Percentiles rank a stretch among this genome's conserved stretches.
These are phyloP conservation scores for Eulemur coronatus DNA, from an alignment of 2,797 vertebrate genomes.

Conservation along the genomic window DNA sequence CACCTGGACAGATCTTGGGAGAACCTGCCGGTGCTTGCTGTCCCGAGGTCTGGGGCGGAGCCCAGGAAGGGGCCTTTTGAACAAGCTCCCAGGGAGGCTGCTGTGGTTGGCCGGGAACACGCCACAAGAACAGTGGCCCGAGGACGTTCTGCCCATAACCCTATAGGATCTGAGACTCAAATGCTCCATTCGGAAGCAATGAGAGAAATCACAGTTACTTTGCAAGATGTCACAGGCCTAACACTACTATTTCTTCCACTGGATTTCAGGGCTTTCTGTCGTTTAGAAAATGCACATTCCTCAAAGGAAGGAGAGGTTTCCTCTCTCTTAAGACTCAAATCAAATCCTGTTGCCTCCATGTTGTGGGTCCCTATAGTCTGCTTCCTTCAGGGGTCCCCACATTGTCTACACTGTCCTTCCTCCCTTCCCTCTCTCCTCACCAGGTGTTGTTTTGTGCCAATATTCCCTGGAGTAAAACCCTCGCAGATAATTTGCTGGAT, in stretches of 20 bases:
- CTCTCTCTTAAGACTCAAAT: background rate
- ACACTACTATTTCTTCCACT: too few relatives aligned
- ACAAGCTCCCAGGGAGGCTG: too few relatives aligned
- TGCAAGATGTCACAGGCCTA: background rate
- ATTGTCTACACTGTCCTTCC: background rate
- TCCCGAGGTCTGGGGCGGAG: background rate
- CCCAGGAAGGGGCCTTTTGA: background rate
- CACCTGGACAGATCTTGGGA: too few relatives aligned
- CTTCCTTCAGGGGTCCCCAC: background rate
- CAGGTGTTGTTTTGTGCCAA: too few relatives aligned
- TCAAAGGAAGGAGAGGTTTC: background rate
- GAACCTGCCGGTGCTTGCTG: fast-evolving
- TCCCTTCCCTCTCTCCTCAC: background rate
- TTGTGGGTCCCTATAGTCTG: too few relatives aligned
- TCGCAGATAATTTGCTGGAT: background rate
- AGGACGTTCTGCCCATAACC: too few relatives aligned
- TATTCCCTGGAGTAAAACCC: background rate
- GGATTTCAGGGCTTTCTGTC: background rate
- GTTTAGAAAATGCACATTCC: background rate
- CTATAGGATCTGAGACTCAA: background rate
- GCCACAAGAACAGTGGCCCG: background rate
- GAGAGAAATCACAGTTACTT: background rate
- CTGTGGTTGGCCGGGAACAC: too few relatives aligned
- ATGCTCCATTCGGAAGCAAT: too few relatives aligned
- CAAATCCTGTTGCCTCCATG: background rate